Base-by-base conservation (phyloP, 2,888 invertebrate genomes). In the Drosophila pegasa region DNA sequence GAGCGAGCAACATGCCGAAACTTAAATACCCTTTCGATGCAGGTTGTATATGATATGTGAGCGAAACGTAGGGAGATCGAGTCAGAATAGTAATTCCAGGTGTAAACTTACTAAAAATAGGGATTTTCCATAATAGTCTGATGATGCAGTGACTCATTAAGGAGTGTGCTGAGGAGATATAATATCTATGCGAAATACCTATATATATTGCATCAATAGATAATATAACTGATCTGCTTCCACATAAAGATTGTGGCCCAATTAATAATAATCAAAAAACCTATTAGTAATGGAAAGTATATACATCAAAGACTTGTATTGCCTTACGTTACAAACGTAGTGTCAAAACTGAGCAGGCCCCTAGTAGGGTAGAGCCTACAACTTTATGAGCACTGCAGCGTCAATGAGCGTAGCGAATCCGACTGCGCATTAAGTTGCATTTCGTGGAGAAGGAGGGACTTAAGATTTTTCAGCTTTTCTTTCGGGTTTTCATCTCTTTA, bases 401-500 rank as follows among this genome's bases (percentile, higher is more conserved):
- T 73, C 77, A 87, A 78, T 72, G 66, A 70, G 81, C 75, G 78
- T 78, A 74, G 56, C 81, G 64, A 86, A 88, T 79, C 70, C 80
- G 62, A 54, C 63, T 76, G 64, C 58, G 83, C 88, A 68, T 86
- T 88, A 76, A 74, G 72, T 72, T 83, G 88, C 87, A 83, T 73
- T 83, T 83, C 14, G 33, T 25, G 12, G 31, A 14, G 22, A 20
- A 25, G 65, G 10, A 33, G 41, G 54, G 37, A 33, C 14, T 43
- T 14, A 22, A 55, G 55, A 66, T 48, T 73, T 73, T 62, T 61
- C 45, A 56, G 66, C 48, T 45, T 61, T 62, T 64, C 65, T 70
- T 66, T 68, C 47, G 18, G n/a, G 9, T 33, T 33, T 35, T 33
- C 22, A 31, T 16, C 47, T 52, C 59, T 65, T 64, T 71, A 78